Conservation (phyloP, 1,140 invertebrate species). For the Chelonus insularis region DNA sequence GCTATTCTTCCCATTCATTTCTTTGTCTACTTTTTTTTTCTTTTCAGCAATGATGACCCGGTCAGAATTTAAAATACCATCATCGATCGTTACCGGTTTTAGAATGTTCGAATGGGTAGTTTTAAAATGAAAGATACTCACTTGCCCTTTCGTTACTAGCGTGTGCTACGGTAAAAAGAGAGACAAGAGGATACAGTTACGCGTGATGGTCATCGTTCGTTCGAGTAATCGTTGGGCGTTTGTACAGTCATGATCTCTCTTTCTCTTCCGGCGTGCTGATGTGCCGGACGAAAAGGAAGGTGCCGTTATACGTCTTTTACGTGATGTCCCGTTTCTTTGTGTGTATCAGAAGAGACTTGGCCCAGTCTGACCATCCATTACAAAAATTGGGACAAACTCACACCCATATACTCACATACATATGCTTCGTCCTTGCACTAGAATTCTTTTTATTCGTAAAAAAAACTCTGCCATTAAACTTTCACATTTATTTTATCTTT, state of each 20-base stretch:
- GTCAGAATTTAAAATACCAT: no score
- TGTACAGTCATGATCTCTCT: slow-evolving; percentile 9
- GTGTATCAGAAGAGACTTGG: not conserved
- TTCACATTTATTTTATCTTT: not conserved
- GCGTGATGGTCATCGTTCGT: slow-evolving; percentile 15
- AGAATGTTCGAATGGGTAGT: not conserved
- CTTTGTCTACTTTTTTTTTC: no score
- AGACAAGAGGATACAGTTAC: slow-evolving; percentile 15
- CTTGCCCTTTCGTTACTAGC: slow-evolving; percentile 13
- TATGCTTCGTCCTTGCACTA: not conserved
- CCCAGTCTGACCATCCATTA: not conserved
- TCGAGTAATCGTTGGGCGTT: not conserved
- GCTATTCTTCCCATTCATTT: no score
- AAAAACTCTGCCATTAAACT: not conserved
- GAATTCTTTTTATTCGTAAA: not conserved
- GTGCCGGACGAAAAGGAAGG: slow-evolving; percentile 15
- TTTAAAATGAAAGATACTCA: slow-evolving; percentile 14
- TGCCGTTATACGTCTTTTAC: slow-evolving; percentile 26
- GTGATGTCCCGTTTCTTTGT: slow-evolving; percentile 23
- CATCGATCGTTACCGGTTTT: no score
- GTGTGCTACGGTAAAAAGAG: not conserved
- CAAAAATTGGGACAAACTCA: slow-evolving; percentile 14
- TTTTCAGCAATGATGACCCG: no score
- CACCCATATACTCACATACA: not conserved
- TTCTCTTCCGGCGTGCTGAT: slow-evolving; percentile 8